Evolutionary conservation across 1,140 invertebrate genomes (phyloP).

Genomic region (Venustaconcha ellipsiformis): DNA sequence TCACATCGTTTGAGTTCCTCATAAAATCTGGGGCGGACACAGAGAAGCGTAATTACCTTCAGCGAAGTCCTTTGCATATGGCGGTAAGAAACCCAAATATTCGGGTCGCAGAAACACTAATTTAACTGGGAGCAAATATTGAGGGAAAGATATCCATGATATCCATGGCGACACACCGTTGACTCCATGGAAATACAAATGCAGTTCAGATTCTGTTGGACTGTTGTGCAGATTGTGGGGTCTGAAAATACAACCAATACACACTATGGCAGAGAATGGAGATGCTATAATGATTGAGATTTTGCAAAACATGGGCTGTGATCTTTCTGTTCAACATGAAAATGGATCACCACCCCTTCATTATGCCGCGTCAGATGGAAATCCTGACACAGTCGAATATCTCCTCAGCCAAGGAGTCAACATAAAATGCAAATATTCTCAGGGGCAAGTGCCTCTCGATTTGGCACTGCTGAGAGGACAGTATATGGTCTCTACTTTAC

Average conservation of each 20-base stretch:
- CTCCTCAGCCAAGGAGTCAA: background rate
- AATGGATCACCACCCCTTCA: conserved; percentile 4
- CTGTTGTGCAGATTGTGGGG: background rate
- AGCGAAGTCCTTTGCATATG: conserved; percentile 8
- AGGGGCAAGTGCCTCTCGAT: conserved; percentile 1
- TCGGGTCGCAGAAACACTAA: background rate
- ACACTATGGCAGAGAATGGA: conserved; percentile 18
- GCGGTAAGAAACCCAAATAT: conserved; percentile 1
- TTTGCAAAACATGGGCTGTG: background rate
- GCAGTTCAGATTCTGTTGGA: conserved; percentile 1
- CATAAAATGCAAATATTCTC: background rate
- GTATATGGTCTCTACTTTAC: background rate
- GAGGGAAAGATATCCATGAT: conserved; percentile 1
- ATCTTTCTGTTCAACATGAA: background rate
- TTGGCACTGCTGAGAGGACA: conserved; percentile 12
- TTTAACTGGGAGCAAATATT: background rate
- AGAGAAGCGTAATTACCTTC: conserved; percentile 3
- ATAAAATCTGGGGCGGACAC: background rate
- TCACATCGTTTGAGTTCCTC: background rate
- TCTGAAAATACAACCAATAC: conserved; percentile 9
- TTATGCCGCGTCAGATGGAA: conserved; percentile 25
- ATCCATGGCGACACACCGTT: background rate
- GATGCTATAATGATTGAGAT: background rate
- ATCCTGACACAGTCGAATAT: conserved; percentile 3
- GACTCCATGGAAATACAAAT: conserved; percentile 2